These are phyloP conservation scores for Syngnathus acus DNA, from an alignment of 2,797 vertebrate genomes.

Conservation along the genomic window DNA sequence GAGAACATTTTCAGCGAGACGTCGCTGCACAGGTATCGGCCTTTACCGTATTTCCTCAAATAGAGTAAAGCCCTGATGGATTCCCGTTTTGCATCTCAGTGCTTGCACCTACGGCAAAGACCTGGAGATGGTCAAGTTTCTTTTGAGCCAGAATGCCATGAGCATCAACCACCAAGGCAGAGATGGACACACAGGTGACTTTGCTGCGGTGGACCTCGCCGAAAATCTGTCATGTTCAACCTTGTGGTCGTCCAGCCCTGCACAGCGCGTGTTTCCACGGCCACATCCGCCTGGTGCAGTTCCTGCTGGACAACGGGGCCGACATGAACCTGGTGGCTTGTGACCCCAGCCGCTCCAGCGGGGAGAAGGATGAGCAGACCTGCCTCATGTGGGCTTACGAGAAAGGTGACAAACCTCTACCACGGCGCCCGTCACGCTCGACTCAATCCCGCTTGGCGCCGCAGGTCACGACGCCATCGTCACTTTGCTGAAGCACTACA, in stretches of 20 bases:
- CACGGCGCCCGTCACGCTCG: no score
- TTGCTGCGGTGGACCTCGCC: no score
- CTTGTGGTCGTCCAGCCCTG: constrained; percentile 63
- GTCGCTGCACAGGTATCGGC: constrained; percentile 85
- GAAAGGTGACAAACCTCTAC: constrained; percentile 73
- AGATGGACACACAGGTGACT: constrained; percentile 89
- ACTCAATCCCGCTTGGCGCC: constrained; percentile 2
- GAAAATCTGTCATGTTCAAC: background rate
- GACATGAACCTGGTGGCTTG: constrained; percentile 96
- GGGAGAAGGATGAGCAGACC: constrained; percentile 95
- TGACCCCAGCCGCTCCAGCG: constrained; percentile 93
- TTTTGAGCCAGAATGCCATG: constrained; percentile 83
- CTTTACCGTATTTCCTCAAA: background rate
- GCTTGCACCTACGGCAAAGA: constrained; percentile 91
- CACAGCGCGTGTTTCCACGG: constrained; percentile 94
- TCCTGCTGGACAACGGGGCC: constrained; percentile 87
- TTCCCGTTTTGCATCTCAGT: constrained; percentile 51
- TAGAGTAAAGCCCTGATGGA: background rate
- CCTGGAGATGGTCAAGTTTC: constrained; percentile 86
- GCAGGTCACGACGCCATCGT: constrained; percentile 90
- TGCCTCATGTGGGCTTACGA: constrained; percentile 99
- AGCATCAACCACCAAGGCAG: constrained; percentile 90
- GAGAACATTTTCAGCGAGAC: constrained; percentile 98
- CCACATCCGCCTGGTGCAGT: constrained; percentile 89
- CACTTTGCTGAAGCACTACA: constrained; percentile 94